Evolutionary conservation across 2,113 vertebrate genomes (phyloP).

Genomic region (Gallinago media): DNA sequence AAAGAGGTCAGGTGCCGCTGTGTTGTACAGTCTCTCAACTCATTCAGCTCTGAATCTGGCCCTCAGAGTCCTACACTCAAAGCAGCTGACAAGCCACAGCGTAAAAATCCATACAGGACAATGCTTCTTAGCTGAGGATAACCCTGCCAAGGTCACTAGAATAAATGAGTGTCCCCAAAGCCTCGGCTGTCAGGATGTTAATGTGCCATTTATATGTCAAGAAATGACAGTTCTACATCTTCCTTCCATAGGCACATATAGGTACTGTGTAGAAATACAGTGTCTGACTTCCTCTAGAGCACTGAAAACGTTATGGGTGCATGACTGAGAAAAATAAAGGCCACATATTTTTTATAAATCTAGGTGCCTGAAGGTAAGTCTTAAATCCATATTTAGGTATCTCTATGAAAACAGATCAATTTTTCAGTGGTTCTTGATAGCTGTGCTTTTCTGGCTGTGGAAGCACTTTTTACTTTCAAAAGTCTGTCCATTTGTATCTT

Average conservation of each 20-base stretch:
- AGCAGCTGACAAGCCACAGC: neutral
- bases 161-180: neutral
- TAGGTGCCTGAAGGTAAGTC: neutral
- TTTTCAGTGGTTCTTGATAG: neutral
- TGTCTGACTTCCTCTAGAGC: neutral
- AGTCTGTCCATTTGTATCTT: neutral
- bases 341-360: neutral
- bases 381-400: neutral
- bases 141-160: neutral
- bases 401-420: neutral
- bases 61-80: neutral
- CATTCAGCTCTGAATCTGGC: neutral
- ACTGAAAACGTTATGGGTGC: neutral
- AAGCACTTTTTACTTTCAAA: neutral
- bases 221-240: neutral
- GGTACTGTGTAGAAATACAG: neutral
- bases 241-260: neutral
- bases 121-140: neutral
- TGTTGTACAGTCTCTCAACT: neutral
- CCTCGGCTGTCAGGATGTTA: neutral
- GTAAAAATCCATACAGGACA: neutral
- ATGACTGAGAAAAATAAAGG: neutral
- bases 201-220: neutral
- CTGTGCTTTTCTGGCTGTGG: neutral
- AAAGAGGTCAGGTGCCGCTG: neutral